Conservation (phyloP, 2,113 vertebrate species). For the Typhlomys cinereus region DNA sequence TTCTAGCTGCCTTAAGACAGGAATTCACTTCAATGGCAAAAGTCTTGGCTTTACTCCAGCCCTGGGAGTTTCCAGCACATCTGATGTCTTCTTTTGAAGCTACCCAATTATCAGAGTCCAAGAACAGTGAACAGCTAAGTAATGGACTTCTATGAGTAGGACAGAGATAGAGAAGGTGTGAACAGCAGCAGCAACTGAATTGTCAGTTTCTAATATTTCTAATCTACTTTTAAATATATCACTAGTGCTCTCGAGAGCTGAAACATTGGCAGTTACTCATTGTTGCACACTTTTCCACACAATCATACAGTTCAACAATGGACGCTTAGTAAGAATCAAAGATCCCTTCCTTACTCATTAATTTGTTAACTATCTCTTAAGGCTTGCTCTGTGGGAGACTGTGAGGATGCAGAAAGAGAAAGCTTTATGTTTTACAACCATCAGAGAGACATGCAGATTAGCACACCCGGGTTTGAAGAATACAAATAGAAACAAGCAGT, state of each 20-base stretch:
- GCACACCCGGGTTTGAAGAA: neutral
- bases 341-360: neutral
- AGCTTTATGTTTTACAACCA: neutral
- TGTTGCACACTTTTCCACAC: neutral
- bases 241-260: neutral
- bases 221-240: too few species aligned
- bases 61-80: constrained; percentile 30
- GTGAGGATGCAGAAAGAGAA: neutral
- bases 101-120: neutral
- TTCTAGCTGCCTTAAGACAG: constrained; percentile 35
- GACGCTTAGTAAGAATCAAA: constrained; percentile 35
- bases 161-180: neutral
- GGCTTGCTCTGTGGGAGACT: neutral
- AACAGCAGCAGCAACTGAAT: constrained; percentile 23
- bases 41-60: constrained; percentile 29
- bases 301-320: neutral
- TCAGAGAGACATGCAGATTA: neutral
- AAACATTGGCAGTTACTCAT: neutral
- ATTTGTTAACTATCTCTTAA: constrained; percentile 37
- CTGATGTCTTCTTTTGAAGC: constrained; percentile 29
- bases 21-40: constrained; percentile 46
- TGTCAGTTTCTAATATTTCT: constrained; percentile 43
- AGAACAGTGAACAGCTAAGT: neutral
- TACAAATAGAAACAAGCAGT: neutral
- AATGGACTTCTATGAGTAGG: neutral